Percentiles rank a stretch among this genome's conserved stretches.
phyloP scores from a whole-genome alignment of 1,140 invertebrate species.

The Drosophila malerkotliana region DNA sequence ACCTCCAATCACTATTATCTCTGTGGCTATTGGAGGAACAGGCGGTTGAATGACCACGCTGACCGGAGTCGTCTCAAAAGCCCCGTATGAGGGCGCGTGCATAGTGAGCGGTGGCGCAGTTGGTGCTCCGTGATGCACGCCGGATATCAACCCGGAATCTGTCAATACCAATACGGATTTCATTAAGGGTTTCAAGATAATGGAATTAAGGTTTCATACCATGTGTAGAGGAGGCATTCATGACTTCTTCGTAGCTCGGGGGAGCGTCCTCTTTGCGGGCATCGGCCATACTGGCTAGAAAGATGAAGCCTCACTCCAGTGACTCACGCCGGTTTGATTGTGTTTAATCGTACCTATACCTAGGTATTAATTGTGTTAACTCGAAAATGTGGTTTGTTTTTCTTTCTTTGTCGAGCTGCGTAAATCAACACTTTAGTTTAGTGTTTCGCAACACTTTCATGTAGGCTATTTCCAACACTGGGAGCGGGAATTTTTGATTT shows the following conservation, averaged over 20 bases:
- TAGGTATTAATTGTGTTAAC: conserved; percentile 30
- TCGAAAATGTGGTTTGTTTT: background rate
- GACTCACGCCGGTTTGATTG: conserved; percentile 41
- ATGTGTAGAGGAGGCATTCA: conserved; percentile 42
- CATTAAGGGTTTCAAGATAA: background rate
- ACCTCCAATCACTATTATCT: conserved; percentile 89
- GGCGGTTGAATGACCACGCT: conserved; percentile 67
- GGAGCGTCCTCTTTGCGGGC: conserved; percentile 51
- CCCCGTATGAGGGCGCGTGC: conserved; percentile 70
- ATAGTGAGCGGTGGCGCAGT: conserved; percentile 43
- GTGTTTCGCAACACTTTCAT: background rate
- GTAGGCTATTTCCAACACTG: background rate
- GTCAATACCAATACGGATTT: background rate
- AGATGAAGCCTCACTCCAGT: conserved; percentile 10
- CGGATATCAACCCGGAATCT: conserved; percentile 53
- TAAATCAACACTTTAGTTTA: background rate
- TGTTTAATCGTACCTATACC: conserved; percentile 10
- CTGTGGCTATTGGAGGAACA: conserved; percentile 83
- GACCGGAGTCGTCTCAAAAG: conserved; percentile 76
- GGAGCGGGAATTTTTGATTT: too few relatives aligned
- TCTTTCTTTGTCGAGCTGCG: background rate
- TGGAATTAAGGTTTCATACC: background rate
- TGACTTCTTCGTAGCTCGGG: conserved; percentile 70
- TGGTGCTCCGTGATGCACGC: conserved; percentile 53
- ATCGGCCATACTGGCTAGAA: conserved; percentile 36